Base-by-base conservation (phyloP, 2,888 invertebrate species). In the Aplocera efformata region DNA sequence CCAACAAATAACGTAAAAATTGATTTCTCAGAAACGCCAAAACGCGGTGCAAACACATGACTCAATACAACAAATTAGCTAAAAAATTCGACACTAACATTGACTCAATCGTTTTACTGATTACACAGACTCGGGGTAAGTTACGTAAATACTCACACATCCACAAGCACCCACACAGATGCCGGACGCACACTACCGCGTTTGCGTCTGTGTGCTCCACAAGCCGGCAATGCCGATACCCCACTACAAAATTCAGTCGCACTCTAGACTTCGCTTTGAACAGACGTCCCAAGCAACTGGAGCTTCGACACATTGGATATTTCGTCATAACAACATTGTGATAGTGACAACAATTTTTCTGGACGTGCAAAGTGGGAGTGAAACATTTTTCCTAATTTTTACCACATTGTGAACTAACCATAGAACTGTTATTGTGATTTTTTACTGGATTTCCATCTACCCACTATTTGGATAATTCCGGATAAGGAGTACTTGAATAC, bases 271-370 rank as follows among this genome's bases (percentile, higher is more conserved):
- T 66, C 64, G 62, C 51, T 51, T 63, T 56, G 75, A 62, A 59
- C 63, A 75, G 79, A 78, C 85, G 75, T 70, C 65, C 63, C 72
- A 67, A 72, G 58, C 60, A 50, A 59, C 61, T 65, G 65, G 67
- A 76, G 68, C 29, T 68, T 58, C 67, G 60, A 62, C 69, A 67
- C 66, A 72, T 72, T 81, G 80, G 74, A 79, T 79, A 82, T 86
- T 84, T 85, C 88, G 83, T 81, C 83, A 83, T 82, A 81, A 79
- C 71, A 80, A 74, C 66, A 79, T 80, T 83, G 85, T 86, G 84
- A 80, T 75, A 79, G 84, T 84, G 85, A 76, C 63, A 77, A 79
- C 32, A 56, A 56, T 67, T 56, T 60, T 75, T 74, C 59, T 67
- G 74, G 72, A 84, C 84, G 86, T 86, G 85, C 67, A 69, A 68